Evolutionary conservation across 2,113 vertebrate genomes (phyloP), one percentile per base, ranked within the genome.

Genomic region (Pseudorhombus dupliciocellatus): DNA sequence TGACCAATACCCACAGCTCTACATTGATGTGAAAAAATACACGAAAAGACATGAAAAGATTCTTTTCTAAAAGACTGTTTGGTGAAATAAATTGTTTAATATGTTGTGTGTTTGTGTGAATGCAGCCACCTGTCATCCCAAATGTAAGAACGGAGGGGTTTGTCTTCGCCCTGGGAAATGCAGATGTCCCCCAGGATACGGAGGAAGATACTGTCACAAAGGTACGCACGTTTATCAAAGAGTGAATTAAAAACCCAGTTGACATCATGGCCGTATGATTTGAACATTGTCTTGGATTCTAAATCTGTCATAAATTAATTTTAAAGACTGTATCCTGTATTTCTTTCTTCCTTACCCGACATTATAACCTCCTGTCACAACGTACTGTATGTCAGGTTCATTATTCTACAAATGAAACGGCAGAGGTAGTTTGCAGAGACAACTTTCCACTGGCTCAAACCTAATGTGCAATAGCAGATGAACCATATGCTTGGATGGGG

Each of bases 121-220:
- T 73, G 46, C 87, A 94, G 93, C 91, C 54, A 90, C 84, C 79
- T 93, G 96, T 86, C 93, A 92, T 26, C 95, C 95, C 64, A 97
- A 96, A 88, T 96, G 95, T 90, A 96, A 96, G 90, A 96, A 96
- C 8, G 93, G 94, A 58, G 94, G 95, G 62, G 87, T 84, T 61
- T 97, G 95, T 81, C 94, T 96, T 44, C 90, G 93, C 51, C 95
- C 94, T 66, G 95, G 94, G 73, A 96, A 96, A 81, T 96, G 95
- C 88, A 92, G 95, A 85, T 96, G 95, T 68, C 92, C 87, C 9
- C 75, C 91, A 58, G 95, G 93, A 10, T 94, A 91, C 61, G 94
- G 93, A 51, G 96, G 95, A 56, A 91, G 90, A 93, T 95, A 95
- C 62, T 96, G 95, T 78, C 94, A 96, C 76, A 95, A 94, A 94